Evolutionary conservation across 2,888 invertebrate genomes (phyloP).

Genomic region (Acleris holmiana): DNA sequence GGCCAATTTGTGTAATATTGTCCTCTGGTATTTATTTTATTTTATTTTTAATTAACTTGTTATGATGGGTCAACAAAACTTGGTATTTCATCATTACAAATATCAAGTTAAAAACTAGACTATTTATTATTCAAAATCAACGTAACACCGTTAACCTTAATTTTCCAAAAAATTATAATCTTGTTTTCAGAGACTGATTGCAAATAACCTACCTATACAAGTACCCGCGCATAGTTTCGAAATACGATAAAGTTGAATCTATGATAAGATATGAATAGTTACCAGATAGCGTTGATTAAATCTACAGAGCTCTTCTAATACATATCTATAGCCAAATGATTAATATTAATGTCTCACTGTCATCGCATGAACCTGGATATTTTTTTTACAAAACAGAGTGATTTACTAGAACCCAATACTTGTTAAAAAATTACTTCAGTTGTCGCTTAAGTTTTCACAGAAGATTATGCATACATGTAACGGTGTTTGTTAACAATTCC

Average conservation of each 20-base stretch:
- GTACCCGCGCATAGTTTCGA: background rate
- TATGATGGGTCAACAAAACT: no score
- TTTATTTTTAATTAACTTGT: no score
- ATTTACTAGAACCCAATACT: no score
- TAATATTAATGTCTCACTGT: no score
- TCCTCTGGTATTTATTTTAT: no score
- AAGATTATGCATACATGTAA: slow-evolving; percentile 14
- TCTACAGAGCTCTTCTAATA: background rate
- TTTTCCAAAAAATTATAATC: no score
- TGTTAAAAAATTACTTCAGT: no score
- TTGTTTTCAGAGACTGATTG: background rate
- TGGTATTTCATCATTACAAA: no score
- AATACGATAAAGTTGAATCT: slow-evolving; percentile 10
- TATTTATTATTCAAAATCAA: no score
- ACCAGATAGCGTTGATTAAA: slow-evolving; percentile 14
- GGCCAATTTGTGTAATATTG: no score
- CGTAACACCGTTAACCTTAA: no score
- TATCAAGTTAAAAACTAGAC: no score
- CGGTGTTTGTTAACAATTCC: slow-evolving; percentile 43
- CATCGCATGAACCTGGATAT: background rate
- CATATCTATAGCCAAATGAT: background rate
- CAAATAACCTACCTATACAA: background rate
- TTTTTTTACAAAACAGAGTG: background rate
- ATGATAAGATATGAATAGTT: slow-evolving; percentile 12
- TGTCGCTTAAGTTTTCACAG: slow-evolving; percentile 7